These are phyloP conservation scores for Sepiola atlantica DNA, from an alignment of 2,888 invertebrate species.

Conservation along the genomic window DNA sequence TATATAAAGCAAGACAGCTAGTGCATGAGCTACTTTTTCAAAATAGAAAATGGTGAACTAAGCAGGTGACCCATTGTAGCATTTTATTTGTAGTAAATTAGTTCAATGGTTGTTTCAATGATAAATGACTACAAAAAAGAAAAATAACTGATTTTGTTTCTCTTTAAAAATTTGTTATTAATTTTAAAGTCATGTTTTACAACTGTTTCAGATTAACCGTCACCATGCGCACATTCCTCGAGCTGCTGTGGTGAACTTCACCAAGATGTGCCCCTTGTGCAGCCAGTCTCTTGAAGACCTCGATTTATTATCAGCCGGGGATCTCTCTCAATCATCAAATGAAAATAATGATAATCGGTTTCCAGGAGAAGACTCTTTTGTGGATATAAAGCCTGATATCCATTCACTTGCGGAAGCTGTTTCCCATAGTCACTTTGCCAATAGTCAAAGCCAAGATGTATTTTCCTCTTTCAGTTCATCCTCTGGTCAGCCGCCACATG, in stretches of 20 bases:
- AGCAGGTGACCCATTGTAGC: too few species aligned
- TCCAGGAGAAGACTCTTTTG: not conserved
- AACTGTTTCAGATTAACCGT: constrained; percentile 5
- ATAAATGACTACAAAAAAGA: too few species aligned
- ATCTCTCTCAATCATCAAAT: not conserved
- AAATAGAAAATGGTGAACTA: too few species aligned
- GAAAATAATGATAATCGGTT: not conserved
- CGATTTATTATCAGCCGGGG: not conserved
- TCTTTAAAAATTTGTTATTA: too few species aligned
- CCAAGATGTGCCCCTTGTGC: constrained; percentile 8
- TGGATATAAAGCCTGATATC: not conserved
- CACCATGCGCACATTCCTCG: constrained; percentile 37
- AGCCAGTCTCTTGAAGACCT: not conserved
- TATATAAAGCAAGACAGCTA: too few species aligned
- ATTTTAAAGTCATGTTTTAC: too few species aligned
- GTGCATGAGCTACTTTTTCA: too few species aligned
- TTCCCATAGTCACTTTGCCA: not conserved
- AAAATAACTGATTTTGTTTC: too few species aligned
- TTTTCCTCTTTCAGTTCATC: not conserved
- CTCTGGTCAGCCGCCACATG: not conserved
- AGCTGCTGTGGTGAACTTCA: not conserved
- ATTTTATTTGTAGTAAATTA: too few species aligned
- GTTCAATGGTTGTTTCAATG: too few species aligned
- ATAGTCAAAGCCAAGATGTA: not conserved
- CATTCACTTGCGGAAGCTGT: not conserved